These are phyloP conservation scores for Neodontobutis hainanensis DNA, from an alignment of 2,113 vertebrate genomes.

Conservation along the genomic window DNA sequence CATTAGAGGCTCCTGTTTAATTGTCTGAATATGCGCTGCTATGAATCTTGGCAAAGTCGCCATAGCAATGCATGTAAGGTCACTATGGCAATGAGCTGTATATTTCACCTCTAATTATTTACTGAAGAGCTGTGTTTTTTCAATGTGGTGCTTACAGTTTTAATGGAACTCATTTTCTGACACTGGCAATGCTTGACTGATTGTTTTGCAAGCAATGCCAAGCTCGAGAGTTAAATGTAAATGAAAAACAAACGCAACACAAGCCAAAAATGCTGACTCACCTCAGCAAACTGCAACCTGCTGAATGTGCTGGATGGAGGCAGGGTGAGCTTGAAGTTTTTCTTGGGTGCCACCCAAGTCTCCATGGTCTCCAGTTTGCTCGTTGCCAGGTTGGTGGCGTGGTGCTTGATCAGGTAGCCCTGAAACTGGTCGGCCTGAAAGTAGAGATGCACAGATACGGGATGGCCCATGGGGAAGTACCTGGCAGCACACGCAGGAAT, in stretches of 20 bases:
- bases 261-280: slow-evolving; percentile 60
- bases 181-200: slow-evolving; percentile 37
- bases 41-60: slow-evolving; percentile 52
- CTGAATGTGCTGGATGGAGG: slow-evolving; percentile 87
- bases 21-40: slow-evolving; percentile 41
- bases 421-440: slow-evolving; percentile 97
- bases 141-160: slow-evolving; percentile 36
- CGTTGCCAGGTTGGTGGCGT: slow-evolving; percentile 93
- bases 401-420: slow-evolving; percentile 93
- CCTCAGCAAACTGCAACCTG: slow-evolving; percentile 93
- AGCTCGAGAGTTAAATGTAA: slow-evolving; percentile 29
- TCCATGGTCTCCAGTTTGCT: slow-evolving; percentile 96
- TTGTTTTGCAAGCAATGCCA: slow-evolving; percentile 32
- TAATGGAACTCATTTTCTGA: slow-evolving; percentile 46
- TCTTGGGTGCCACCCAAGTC: slow-evolving; percentile 95
- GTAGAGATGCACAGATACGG: slow-evolving; percentile 93
- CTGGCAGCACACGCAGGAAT: slow-evolving; percentile 71
- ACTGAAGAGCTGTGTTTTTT: slow-evolving; percentile 30
- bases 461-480: slow-evolving; percentile 95
- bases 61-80: slow-evolving; percentile 58
- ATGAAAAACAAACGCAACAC: slow-evolving; percentile 20
- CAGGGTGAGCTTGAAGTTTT: slow-evolving; percentile 88
- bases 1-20: slow-evolving; percentile 62
- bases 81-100: slow-evolving; percentile 58
- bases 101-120: slow-evolving; percentile 58